Evolutionary conservation across 2,888 invertebrate genomes (phyloP), one percentile per base, ranked within the genome.

Genomic region (Conus canariensis): DNA sequence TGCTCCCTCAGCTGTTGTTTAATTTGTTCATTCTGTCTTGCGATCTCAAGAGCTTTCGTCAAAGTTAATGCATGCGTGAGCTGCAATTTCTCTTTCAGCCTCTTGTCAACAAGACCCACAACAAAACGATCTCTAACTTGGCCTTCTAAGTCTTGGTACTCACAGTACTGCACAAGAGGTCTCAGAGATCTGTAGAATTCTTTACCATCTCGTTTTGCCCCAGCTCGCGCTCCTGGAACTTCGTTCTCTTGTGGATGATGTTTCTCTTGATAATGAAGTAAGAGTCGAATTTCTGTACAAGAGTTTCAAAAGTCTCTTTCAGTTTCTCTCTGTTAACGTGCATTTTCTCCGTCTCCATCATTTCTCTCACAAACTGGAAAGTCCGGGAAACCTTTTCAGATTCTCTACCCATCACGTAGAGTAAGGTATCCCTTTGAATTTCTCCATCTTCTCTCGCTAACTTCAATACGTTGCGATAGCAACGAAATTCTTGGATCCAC

Each of bases 281-380:
- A 30, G 30, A 30, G 30, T 30, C 30, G 2, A 30, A 30, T 30
- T 30, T 30, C 30, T 30, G 30, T 30, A 30, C 30, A 30, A 30
- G 30, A 30, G 30, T 30, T 30, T 30, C 30, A n/a, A 30, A 12
- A 77, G 9, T 77, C 77, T 9, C 12, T 12, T 1, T 77, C 8
- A 82, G 92, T 92, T 5, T 92, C 90, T 19, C 92, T 88, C 7
- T 91, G 87, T 74, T 80, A 30, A 30, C 0, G 10, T 91, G 87
- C 30, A 45, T 30, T 45, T 7, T 10, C 80, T 7, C 80, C 80
- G 30, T 80, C 80, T 14, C 80, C 80, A 2, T 7, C 80, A 10
- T 25, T 80, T 45, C 80, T 80, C 9, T 9, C 30, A 30, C 30
- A 30, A 30, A 30, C 30, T 30, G 30, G 30, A 80, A 45, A 30